Evolutionary conservation across 2,888 invertebrate species (phyloP).

Genomic region (Ametastegia equiseti): DNA sequence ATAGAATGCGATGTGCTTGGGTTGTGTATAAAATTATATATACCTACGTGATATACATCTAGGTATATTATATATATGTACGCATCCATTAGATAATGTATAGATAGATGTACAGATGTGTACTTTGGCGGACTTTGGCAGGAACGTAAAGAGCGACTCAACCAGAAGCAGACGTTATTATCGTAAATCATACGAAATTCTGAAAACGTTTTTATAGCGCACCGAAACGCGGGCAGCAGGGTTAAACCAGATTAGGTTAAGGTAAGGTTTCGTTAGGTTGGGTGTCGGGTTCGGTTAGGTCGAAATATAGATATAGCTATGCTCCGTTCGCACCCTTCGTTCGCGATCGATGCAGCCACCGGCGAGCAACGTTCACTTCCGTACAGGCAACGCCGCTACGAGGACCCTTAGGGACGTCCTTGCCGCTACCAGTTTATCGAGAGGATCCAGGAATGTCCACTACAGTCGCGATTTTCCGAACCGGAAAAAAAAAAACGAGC

Average conservation of each 20-base stretch:
- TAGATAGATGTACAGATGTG: not conserved
- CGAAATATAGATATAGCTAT: conserved; percentile 2
- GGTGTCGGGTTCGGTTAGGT: conserved; percentile 32
- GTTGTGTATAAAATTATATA: not conserved
- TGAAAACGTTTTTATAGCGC: conserved; percentile 28
- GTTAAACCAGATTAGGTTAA: conserved; percentile 35
- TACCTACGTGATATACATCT: not conserved
- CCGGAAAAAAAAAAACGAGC: not conserved
- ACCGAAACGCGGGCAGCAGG: conserved; percentile 31
- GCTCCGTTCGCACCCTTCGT: conserved; percentile 43
- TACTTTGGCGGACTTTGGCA: not conserved
- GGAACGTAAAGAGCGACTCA: conserved; percentile 11
- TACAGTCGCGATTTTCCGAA: not conserved
- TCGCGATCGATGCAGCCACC: conserved; percentile 70
- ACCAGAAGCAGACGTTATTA: conserved; percentile 17
- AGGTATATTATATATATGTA: not conserved
- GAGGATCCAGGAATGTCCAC: conserved; percentile 10
- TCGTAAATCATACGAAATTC: conserved; percentile 32
- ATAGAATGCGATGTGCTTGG: not conserved
- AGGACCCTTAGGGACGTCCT: conserved; percentile 39
- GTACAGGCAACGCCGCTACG: conserved; percentile 44
- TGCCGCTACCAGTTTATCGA: conserved; percentile 10
- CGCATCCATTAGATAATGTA: not conserved
- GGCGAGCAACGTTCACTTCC: conserved; percentile 50
- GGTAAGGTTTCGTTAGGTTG: conserved; percentile 3